Base-by-base conservation (phyloP, 2,113 vertebrate genomes). In the Sardina pilchardus region DNA sequence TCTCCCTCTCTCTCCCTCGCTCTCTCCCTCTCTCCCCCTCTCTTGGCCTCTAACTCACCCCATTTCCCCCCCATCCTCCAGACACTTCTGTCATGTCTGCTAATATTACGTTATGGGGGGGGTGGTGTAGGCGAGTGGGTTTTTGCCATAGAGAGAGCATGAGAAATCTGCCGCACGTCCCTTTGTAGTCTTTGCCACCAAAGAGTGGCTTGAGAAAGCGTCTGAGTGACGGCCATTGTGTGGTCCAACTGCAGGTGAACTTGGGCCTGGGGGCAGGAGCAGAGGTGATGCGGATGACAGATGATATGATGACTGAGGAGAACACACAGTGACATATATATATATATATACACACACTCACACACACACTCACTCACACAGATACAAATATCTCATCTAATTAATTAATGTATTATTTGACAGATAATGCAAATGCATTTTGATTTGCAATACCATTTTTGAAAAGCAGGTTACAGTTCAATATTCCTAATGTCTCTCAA, bases 191-290 rank as follows among this genome's bases (percentile, higher is more conserved):
- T 34, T 78, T 36, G 30, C 0, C 71, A 36, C 14, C 71, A 36
- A 19, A 78, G 71, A 78, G 71, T 36, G 71, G 71, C 71, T 34
- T 30, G 17, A 78, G 30, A 78, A 17, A 78, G 30, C 71, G 12
- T 87, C 47, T 85, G 81, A 83, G 53, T 59, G 81, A 83, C 84
- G 43, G 50, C 80, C 71, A 84, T 90, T 83, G 84, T 45, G 71
- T 89, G 47, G 86, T 26, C 34, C 86, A 86, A 9, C 39, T 88
- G 90, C 84, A 88, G 84, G 89, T 36, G 81, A 88, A 59, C 81
- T 42, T 78, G 71, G 71, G 71, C 71, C 71, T 19, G 71, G 36
- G 71, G 71, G 71, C 26, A 5, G 71, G 34, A 78, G 71, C 71
- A 78, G 71, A 78, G 71, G 71, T 78, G 71, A 78, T 12, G 71